phyloP scores from a whole-genome alignment of 2,113 vertebrate genomes.

The Aythya baeri region DNA sequence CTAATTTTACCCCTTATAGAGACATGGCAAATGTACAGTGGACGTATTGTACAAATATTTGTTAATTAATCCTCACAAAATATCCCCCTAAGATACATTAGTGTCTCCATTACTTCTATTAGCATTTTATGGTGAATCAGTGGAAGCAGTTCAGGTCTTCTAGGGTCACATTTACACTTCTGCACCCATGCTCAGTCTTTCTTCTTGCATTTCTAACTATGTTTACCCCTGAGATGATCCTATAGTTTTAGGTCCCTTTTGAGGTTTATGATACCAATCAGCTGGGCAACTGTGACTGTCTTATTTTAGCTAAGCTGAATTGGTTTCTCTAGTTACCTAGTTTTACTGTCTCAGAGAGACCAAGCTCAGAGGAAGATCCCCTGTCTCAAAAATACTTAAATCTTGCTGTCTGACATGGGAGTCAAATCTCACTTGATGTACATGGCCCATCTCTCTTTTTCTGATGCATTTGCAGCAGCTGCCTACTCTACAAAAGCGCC shows the following conservation, averaged over 20 bases:
- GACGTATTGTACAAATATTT: slow-evolving; percentile 14
- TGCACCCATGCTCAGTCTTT: accelerated
- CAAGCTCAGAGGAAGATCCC: neutral
- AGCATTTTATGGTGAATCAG: neutral
- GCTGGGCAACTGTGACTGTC: neutral
- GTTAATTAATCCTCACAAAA: slow-evolving; percentile 1
- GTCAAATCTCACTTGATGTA: neutral
- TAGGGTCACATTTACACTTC: neutral
- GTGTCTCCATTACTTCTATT: neutral
- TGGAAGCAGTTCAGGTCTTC: neutral
- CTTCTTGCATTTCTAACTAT: neutral
- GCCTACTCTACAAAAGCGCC: neutral
- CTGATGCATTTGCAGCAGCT: neutral
- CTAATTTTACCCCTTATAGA: neutral
- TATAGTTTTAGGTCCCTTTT: neutral
- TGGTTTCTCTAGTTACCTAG: neutral
- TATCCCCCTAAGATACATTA: neutral
- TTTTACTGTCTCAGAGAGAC: neutral
- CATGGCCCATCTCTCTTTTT: neutral
- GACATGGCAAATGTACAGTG: neutral
- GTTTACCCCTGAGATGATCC: neutral
- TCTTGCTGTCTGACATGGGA: neutral
- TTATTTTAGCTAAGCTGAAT: neutral
- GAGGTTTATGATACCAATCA: neutral
- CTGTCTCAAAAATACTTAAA: neutral